phyloP scores from a whole-genome alignment of 2,888 invertebrate species.

The Sinhomidia bicolor region DNA sequence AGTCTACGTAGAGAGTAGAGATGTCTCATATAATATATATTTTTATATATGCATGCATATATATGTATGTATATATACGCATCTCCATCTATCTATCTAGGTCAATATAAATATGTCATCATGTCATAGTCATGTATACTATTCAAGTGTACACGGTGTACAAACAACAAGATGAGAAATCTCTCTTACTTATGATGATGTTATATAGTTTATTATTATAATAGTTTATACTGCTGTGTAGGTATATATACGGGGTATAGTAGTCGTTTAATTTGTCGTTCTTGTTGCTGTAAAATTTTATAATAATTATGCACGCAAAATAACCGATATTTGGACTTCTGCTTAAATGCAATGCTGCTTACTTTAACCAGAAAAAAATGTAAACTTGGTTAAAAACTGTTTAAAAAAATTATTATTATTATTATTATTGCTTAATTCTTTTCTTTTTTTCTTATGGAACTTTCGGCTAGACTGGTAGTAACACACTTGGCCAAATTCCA shows the following conservation, averaged over 20 bases:
- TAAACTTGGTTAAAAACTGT: too few species aligned
- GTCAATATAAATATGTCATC: conserved; percentile 75
- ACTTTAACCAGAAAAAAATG: too few species aligned
- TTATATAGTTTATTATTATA: too few species aligned
- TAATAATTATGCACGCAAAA: background rate
- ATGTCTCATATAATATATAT: too few species aligned
- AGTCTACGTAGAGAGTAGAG: background rate
- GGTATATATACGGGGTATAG: too few species aligned
- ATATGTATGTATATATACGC: conserved; percentile 27
- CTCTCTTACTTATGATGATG: background rate
- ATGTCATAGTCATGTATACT: conserved; percentile 66
- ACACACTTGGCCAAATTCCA: conserved; percentile 72
- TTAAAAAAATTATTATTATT: too few species aligned
- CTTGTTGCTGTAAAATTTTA: too few species aligned
- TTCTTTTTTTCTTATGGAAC: conserved; percentile 42
- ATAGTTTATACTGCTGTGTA: too few species aligned
- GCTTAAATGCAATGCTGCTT: too few species aligned
- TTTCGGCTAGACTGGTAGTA: conserved; percentile 70
- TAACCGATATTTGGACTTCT: background rate
- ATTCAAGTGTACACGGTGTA: conserved; percentile 7
- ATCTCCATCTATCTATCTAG: conserved; percentile 63
- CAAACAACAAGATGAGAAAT: conserved; percentile 4
- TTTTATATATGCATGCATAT: too few species aligned
- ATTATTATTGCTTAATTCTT: too few species aligned
- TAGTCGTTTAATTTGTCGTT: background rate